Evolutionary conservation across 1,140 invertebrate genomes (phyloP), one percentile per base, ranked within the genome.

Genomic region (Drosophila sturtevanti): DNA sequence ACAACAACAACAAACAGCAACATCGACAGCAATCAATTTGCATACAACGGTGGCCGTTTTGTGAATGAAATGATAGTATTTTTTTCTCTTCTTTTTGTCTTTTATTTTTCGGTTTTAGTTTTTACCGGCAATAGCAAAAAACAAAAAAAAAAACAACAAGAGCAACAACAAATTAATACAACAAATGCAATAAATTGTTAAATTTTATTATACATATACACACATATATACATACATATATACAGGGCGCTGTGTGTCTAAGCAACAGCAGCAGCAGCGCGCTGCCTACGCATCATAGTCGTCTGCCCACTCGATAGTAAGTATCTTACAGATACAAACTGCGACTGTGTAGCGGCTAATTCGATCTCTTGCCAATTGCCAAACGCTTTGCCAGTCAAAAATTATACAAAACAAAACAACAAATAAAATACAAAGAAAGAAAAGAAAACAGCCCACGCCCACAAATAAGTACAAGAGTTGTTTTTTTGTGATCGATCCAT

Each of bases 171-270:
- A 89, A 89, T 89, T 89, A 84, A 89, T 74, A 72, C 84, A 73
- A 74, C 72, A 77, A 89, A 87, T 84, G 85, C 84, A 89, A 89
- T 89, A 89, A 89, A 89, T 89, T 89, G 84, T 89, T 89, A 76
- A 89, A 84, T 89, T 89, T 89, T 89, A 89, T 89, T 89, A 82
- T 84, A 78, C 76, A 71, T 68, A 65, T 62, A 38, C 5, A 41
- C 34, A 68, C 59, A 68, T 67, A 54, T 34, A 41, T 41, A 1
- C 7, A 14, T 14, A 41, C n/a, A 41, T 41, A 54, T 51, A 77
- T 81, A 85, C 77, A 85, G 77, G 73, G 77, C 77, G 84, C 79
- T 58, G 72, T 48, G 16, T 10, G 41, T 48, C 41, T 12, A 37
- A 10, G 65, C 27, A 31, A 4, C 24, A 4, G 24, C 24, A 4